phyloP scores from a whole-genome alignment of 2,113 vertebrate species.

The Platanista minor region DNA sequence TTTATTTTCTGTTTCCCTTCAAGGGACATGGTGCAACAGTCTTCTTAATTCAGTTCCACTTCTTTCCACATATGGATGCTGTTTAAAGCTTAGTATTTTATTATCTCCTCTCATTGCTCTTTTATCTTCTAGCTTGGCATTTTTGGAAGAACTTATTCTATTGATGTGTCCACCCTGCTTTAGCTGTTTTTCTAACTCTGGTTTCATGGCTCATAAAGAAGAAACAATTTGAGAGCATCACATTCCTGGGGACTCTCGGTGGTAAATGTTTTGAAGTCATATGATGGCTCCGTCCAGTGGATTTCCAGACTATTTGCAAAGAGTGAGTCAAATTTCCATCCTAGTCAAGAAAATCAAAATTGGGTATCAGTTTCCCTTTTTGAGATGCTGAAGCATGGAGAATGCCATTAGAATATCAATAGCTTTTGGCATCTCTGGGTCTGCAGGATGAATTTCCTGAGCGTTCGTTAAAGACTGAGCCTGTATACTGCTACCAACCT shows the following conservation, averaged over 20 bases:
- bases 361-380: neutral
- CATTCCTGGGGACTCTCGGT: neutral
- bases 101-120: constrained; percentile 27
- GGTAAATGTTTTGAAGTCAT: constrained; percentile 24
- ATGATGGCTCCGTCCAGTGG: neutral
- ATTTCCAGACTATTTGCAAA: constrained; percentile 41
- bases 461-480: neutral
- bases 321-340: neutral
- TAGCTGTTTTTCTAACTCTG: constrained; percentile 31
- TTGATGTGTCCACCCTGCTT: neutral
- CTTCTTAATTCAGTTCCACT: neutral
- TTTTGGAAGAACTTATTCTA: neutral
- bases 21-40: neutral
- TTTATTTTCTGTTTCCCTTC: constrained; percentile 39
- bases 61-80: constrained; percentile 6
- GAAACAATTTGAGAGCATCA: neutral
- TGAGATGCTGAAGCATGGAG: neutral
- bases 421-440: neutral
- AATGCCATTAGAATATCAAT: neutral
- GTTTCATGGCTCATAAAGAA: constrained; percentile 53
- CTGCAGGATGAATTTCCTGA: neutral
- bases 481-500: neutral
- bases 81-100: constrained; percentile 42
- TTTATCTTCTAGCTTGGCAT: constrained; percentile 3
- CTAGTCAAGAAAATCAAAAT: constrained; percentile 1